These are phyloP conservation scores for Stenichneumon culpator DNA, from an alignment of 2,888 invertebrate genomes.

Conservation along the genomic window DNA sequence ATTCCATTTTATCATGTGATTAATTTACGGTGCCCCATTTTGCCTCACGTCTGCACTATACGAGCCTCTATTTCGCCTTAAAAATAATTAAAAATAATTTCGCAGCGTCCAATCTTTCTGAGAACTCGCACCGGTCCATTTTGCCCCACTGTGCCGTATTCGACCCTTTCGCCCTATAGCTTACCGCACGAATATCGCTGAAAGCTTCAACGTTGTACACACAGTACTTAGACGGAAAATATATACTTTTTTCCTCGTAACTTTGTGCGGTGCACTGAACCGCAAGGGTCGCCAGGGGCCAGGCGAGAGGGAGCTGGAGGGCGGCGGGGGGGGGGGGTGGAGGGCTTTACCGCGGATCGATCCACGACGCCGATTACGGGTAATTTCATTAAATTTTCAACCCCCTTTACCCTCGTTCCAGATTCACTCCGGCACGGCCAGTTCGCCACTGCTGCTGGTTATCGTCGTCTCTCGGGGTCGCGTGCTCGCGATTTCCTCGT, in stretches of 20 bases:
- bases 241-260: slow-evolving; percentile 61
- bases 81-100: no score
- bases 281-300: slow-evolving; percentile 61
- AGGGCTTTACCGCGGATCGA: slow-evolving; percentile 70
- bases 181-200: slow-evolving; percentile 49
- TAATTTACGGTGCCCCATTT: no score
- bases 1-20: no score
- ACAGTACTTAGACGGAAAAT: slow-evolving; percentile 56
- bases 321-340: slow-evolving; percentile 25
- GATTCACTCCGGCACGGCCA: slow-evolving; percentile 61
- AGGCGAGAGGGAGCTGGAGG: slow-evolving; percentile 7
- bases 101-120: no score
- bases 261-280: slow-evolving; percentile 56
- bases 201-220: slow-evolving; percentile 49
- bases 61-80: no score
- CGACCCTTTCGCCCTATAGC: neutral
- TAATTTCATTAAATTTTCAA: slow-evolving; percentile 75
- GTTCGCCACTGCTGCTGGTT: slow-evolving; percentile 58
- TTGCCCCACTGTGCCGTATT: no score
- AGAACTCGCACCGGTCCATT: no score
- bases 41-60: no score
- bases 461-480: slow-evolving; percentile 66
- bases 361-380: slow-evolving; percentile 69
- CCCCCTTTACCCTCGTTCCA: slow-evolving; percentile 70
- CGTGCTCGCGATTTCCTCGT: slow-evolving; percentile 68